Conservation (phyloP, 2,797 vertebrate genomes). For the Hoplostethus mediterraneus region DNA sequence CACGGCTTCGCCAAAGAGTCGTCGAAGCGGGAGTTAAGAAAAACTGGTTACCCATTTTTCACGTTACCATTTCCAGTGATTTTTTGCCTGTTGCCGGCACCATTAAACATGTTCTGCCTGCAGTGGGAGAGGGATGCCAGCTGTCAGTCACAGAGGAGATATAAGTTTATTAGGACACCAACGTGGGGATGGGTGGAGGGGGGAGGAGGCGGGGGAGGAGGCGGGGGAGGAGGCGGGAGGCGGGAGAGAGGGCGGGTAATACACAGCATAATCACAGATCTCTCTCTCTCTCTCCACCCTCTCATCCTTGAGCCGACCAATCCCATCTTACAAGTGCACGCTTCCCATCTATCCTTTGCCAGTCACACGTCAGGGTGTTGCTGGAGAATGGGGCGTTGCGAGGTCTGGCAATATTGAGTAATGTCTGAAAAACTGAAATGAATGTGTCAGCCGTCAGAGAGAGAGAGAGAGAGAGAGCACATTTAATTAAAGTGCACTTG, state of each 20-base stretch:
- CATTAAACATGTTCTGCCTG: too few relatives aligned
- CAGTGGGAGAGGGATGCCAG: too few relatives aligned
- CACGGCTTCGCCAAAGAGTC: too few relatives aligned
- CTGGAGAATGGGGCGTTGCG: slow-evolving; percentile 25
- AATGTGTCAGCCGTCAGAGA: slow-evolving; percentile 26
- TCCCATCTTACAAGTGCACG: slow-evolving; percentile 56
- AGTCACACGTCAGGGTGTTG: slow-evolving; percentile 29
- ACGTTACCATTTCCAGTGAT: too few relatives aligned
- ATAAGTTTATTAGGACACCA: slow-evolving; percentile 30
- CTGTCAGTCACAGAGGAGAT: slow-evolving; percentile 6
- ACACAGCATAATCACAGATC: slow-evolving; percentile 57
- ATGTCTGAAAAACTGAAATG: slow-evolving; percentile 48
- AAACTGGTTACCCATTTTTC: too few relatives aligned
- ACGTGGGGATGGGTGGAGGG: slow-evolving; percentile 17
- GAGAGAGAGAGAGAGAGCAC: slow-evolving; percentile 18
- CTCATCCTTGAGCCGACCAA: slow-evolving; percentile 45
- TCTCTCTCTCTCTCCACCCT: slow-evolving; percentile 32
- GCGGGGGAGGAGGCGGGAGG: too few relatives aligned
- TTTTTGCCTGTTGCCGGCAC: too few relatives aligned
- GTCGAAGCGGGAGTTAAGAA: too few relatives aligned
- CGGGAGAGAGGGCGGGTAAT: background rate
- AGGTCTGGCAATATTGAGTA: slow-evolving; percentile 26
- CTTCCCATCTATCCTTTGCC: slow-evolving; percentile 35
- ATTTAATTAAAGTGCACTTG: background rate
- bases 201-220: too few relatives aligned